Evolutionary conservation across 2,113 vertebrate genomes (phyloP), one percentile per base, ranked within the genome.

Genomic region (Manacus vitellinus): DNA sequence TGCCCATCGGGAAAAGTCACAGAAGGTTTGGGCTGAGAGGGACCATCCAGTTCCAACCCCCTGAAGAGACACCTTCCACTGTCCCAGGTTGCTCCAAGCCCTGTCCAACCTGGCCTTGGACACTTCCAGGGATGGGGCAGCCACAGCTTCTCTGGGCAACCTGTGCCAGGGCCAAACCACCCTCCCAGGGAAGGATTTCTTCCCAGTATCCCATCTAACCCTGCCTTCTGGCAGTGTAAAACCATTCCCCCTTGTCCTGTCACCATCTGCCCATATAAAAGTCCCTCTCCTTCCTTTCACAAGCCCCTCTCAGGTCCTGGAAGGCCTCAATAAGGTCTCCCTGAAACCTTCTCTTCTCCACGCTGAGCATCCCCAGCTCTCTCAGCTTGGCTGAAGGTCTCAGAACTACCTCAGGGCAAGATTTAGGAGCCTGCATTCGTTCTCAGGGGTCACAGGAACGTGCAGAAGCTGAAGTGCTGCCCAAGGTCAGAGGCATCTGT

Each of bases 91-190:
- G 43, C 58, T 80, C 75, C 56, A 35, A 79, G 6, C 13, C 49
- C 0, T 0, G 0, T 46, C 55, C 85, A 63, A 0, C 24, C 56
- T 30, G 28, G 23, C 47, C 56, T 79, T 25, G 75, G 49, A 0
- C 56, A 63, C 10, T 47, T 0, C 41, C 75, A 88, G 31, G 55
- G n/a, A n/a, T 62, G 47, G 55, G 23, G 6, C 41, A 79, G 49
- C 43, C 75, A 25, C 58, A 88, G 59, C 68, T 80, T 0, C 76
- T 80, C 27, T 73, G 85, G 67, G 6, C 9, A 49, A 2, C 16
- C 66, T 31, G n/a, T 72, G 30, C 58, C 58, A 41, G 30, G 8
- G 10, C n/a, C n/a, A n/a, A n/a, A n/a, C 10, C 41, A 27, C 3
- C 25, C 22, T 51, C 59, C 1, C 35, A 73, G 25, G 3, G 1